Conservation (phyloP, 2,797 vertebrate genomes). For the Gambelia wislizenii region DNA sequence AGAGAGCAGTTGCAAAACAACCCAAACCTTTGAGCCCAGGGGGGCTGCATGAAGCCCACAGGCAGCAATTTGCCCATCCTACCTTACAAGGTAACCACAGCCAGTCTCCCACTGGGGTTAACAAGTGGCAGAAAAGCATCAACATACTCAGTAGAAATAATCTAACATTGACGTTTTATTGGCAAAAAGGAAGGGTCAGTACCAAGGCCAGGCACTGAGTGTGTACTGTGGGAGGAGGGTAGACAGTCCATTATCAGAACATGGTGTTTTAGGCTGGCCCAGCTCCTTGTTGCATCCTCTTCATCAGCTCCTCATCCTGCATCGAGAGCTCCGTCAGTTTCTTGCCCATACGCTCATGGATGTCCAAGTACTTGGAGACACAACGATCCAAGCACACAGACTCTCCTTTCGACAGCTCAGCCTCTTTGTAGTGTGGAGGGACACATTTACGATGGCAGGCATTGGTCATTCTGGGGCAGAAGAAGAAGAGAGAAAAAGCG, state of each 20-base stretch:
- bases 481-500: not conserved
- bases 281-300: constrained; percentile 82
- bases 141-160: not conserved
- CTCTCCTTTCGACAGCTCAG: constrained; percentile 93
- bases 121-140: not conserved
- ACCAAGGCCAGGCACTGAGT: not conserved
- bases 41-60: too few relatives aligned
- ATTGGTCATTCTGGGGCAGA: constrained; percentile 86
- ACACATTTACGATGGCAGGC: constrained; percentile 97
- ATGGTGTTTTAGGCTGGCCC: constrained; percentile 59
- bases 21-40: too few relatives aligned
- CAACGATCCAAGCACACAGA: constrained; percentile 96
- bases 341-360: constrained; percentile 93
- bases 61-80: too few relatives aligned
- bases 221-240: not conserved
- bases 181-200: not conserved
- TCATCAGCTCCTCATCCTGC: constrained; percentile 94
- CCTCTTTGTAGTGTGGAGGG: constrained; percentile 95
- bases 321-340: constrained; percentile 94
- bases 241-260: not conserved
- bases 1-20: not conserved
- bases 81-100: not conserved
- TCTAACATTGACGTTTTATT: constrained; percentile 57
- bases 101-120: not conserved
- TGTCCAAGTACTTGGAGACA: constrained; percentile 96